Evolutionary conservation across 2,113 vertebrate species (phyloP), one percentile per base, ranked within the genome.

Genomic region (Caloenas nicobarica): DNA sequence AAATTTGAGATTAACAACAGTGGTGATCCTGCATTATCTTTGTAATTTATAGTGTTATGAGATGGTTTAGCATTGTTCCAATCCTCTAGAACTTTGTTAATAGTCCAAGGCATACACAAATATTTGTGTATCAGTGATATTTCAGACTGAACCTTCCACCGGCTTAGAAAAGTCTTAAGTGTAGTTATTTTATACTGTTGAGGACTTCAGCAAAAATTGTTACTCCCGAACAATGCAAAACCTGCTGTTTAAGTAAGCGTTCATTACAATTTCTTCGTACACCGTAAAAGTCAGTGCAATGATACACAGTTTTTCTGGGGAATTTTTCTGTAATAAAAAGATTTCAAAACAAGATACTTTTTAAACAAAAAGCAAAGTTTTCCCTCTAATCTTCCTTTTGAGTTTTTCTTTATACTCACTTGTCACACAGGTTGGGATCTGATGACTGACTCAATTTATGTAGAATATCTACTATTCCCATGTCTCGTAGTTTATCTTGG

Each of bases 401-500:
- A 24, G 26, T n/a, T 64, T 81, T 69, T 51, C 57, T 78, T 51
- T 61, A 95, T 97, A 97, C 98, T 97, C 91, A 99, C 99, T 99
- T 99, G 98, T 99, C 99, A 96, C 99, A 99, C 92, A 99, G 99
- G 98, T 98, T 99, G 92, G 99, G 98, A 97, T 99, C 99, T 14
- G 99, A 97, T 53, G 99, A 98, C 97, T 99, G 99, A 95, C 98
- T 99, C 92, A 99, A 97, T 97, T 99, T 99, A 97, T 99, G 99
- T 93, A 99, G 98, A 95, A 99, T 98, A 97, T 99, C 99, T 88
- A 99, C 99, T 61, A 99, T 99, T 96, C 99, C 99, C 98, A 99
- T 98, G 96, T 99, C 99, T 96, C 98, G 98, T 84, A 99, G 98
- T 95, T 99, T 99, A 97, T 99, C 99, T 77, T 99, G 99, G 50